phyloP scores from a whole-genome alignment of 2,113 vertebrate species.

The Bungarus multicinctus region DNA sequence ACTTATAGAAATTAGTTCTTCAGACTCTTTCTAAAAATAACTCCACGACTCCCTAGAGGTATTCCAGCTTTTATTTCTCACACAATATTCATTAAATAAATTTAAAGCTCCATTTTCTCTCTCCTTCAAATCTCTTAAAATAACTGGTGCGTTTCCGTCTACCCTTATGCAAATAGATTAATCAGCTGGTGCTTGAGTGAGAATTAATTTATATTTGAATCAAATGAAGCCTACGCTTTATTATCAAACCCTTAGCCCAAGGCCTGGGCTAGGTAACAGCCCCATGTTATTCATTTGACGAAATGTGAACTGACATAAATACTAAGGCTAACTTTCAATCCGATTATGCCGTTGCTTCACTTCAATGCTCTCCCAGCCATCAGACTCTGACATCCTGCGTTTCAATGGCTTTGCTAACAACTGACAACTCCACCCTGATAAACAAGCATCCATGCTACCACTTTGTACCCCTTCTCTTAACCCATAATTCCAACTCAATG shows the following conservation, averaged over 20 bases:
- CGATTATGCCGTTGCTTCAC: slow-evolving; percentile 94
- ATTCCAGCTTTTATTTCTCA: slow-evolving; percentile 70
- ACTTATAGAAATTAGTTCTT: slow-evolving; percentile 15
- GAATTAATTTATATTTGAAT: slow-evolving; percentile 98
- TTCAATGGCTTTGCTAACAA: slow-evolving; percentile 87
- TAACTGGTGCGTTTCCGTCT: slow-evolving; percentile 71
- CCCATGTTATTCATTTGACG: slow-evolving; percentile 94
- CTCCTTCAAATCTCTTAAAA: slow-evolving; percentile 69
- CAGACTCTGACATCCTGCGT: slow-evolving; percentile 86
- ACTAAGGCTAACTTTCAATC: slow-evolving; percentile 94
- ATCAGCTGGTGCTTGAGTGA: slow-evolving; percentile 88
- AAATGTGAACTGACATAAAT: slow-evolving; percentile 99
- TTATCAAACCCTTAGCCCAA: slow-evolving; percentile 79
- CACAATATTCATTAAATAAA: slow-evolving; percentile 72
- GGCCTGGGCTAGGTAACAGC: slow-evolving; percentile 84
- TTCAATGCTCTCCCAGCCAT: slow-evolving; percentile 92
- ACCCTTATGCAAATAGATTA: slow-evolving; percentile 98
- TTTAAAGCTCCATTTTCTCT: slow-evolving; percentile 74
- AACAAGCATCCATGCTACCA: slow-evolving; percentile 85
- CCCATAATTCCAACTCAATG: slow-evolving; percentile 84
- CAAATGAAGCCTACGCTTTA: slow-evolving; percentile 84
- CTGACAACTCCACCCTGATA: slow-evolving; percentile 81
- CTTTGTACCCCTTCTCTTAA: slow-evolving; percentile 82
- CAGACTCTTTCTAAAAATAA: slow-evolving; percentile 32
- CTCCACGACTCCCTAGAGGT: slow-evolving; percentile 52